Evolutionary conservation across 2,797 vertebrate genomes (phyloP).

Genomic region (Enteromius mattozi): DNA sequence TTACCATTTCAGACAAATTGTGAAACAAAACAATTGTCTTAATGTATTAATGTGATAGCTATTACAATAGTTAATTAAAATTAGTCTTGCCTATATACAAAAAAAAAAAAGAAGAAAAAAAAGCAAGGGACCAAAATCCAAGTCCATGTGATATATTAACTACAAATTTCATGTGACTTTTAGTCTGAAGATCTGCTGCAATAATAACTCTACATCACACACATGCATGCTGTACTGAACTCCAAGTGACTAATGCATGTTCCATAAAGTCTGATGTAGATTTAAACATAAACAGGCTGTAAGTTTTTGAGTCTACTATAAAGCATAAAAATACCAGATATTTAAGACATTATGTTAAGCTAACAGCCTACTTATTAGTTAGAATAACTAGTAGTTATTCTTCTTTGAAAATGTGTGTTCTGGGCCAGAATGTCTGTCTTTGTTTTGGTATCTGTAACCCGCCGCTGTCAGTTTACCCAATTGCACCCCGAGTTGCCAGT

Average conservation of each 20-base stretch:
- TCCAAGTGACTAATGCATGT: background rate
- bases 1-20: background rate
- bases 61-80: too few relatives aligned
- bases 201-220: background rate
- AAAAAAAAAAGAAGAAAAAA: background rate
- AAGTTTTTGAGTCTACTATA: too few relatives aligned
- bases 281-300: background rate
- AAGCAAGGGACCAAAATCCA: constrained; percentile 11
- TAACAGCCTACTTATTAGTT: too few relatives aligned
- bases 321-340: too few relatives aligned
- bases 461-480: too few relatives aligned
- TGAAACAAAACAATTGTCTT: background rate
- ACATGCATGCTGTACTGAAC: background rate
- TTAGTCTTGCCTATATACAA: too few relatives aligned
- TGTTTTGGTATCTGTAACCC: too few relatives aligned
- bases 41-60: background rate
- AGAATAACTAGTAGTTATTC: too few relatives aligned
- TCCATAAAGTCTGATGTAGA: background rate
- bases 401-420: too few relatives aligned
- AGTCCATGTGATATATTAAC: constrained; percentile 14
- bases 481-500: too few relatives aligned
- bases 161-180: constrained; percentile 22
- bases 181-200: background rate
- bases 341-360: too few relatives aligned
- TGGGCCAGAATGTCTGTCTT: too few relatives aligned